These are phyloP conservation scores for Callaeas wilsoni DNA, from an alignment of 2,113 vertebrate genomes.

Conservation along the genomic window DNA sequence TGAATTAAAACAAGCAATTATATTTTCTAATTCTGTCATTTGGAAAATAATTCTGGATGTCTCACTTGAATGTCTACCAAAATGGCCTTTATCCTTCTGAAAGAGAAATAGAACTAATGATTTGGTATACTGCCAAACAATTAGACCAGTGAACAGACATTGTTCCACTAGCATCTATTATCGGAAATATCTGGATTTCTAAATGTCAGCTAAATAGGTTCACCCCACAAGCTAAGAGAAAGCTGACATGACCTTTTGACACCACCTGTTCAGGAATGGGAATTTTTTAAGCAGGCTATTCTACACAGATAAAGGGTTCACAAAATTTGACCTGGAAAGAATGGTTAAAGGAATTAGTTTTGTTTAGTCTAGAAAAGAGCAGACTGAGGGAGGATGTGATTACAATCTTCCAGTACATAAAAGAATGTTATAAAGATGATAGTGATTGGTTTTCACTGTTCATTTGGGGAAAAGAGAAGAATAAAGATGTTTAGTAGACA, in stretches of 20 bases:
- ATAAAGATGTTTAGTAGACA: not conserved
- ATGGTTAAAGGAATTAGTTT: conserved; percentile 42
- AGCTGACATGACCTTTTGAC: conserved; percentile 23
- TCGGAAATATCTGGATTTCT: conserved; percentile 4
- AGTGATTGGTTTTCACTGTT: not conserved
- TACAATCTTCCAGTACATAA: conserved; percentile 7
- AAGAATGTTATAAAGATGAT: conserved; percentile 11
- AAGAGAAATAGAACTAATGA: conserved; percentile 16
- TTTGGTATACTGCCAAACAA: not conserved
- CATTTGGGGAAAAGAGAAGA: not conserved
- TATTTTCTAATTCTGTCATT: not conserved
- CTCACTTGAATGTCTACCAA: not conserved
- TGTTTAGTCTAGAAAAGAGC: conserved; percentile 53
- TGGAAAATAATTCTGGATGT: not conserved
- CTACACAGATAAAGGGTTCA: conserved; percentile 34
- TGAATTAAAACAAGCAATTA: not conserved
- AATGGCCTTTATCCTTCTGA: not conserved
- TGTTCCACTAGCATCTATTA: conserved; percentile 7
- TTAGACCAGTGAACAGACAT: not conserved
- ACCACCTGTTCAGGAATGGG: conserved; percentile 37
- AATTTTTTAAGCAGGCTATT: not conserved
- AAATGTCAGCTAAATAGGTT: conserved; percentile 2
- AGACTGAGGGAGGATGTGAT: conserved; percentile 40
- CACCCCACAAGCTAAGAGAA: not conserved
- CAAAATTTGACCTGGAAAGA: conserved; percentile 53